These are phyloP conservation scores for Myotis yumanensis DNA, from an alignment of 2,113 vertebrate genomes.

Conservation along the genomic window DNA sequence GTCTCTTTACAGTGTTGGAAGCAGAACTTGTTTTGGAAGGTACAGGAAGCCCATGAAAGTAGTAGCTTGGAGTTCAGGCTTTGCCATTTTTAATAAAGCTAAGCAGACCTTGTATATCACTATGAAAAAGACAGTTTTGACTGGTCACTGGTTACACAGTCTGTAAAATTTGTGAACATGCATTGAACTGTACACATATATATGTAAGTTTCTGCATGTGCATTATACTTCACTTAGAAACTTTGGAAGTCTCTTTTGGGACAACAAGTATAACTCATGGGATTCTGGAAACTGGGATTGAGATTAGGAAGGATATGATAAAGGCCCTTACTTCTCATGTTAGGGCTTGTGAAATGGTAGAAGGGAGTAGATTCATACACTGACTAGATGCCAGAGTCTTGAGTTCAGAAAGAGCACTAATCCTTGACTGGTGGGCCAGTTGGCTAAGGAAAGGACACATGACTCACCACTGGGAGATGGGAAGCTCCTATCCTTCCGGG, in stretches of 20 bases:
- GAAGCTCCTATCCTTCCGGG: background rate
- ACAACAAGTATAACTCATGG: background rate
- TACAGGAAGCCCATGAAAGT: background rate
- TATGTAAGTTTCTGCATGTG: background rate
- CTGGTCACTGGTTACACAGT: background rate
- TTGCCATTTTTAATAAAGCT: slow-evolving; percentile 23
- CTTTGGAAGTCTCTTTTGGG: background rate
- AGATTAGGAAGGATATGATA: background rate
- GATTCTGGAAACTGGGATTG: background rate
- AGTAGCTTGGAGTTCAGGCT: slow-evolving; percentile 1
- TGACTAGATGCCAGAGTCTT: background rate
- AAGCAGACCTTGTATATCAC: background rate
- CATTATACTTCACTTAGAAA: background rate
- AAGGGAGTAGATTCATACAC: background rate
- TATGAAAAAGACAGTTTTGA: slow-evolving; percentile 32
- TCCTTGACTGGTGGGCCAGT: background rate
- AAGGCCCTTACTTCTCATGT: background rate
- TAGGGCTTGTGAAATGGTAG: background rate
- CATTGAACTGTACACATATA: background rate
- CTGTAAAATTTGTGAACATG: background rate
- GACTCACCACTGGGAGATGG: background rate
- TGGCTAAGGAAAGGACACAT: background rate
- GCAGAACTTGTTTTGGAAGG: slow-evolving; percentile 13
- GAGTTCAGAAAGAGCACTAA: background rate
- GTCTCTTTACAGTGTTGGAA: background rate